Evolutionary conservation across 2,888 invertebrate species (phyloP).

Genomic region (Pogonocherus hispidulus): DNA sequence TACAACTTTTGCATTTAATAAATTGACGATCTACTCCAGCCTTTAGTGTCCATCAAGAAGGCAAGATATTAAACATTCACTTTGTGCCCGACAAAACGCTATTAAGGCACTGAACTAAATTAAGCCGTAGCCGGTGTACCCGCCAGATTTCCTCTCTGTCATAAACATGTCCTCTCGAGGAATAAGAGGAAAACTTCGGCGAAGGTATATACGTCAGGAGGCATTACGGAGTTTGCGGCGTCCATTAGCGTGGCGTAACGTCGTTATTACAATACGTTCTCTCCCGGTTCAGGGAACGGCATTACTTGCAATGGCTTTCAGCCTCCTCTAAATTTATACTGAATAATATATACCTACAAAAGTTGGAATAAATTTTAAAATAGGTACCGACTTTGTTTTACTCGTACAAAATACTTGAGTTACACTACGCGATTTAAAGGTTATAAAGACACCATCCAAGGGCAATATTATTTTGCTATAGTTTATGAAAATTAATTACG

Average conservation of each 20-base stretch:
- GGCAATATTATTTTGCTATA: too few species aligned
- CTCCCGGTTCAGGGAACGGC: too few species aligned
- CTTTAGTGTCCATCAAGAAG: background rate
- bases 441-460: too few species aligned
- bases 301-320: background rate
- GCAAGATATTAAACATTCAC: conserved; percentile 40
- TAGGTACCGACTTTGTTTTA: too few species aligned
- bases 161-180: conserved; percentile 42
- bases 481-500: too few species aligned
- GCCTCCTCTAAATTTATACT: background rate
- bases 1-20: background rate
- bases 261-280: background rate
- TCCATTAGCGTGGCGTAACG: conserved; percentile 6
- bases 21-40: background rate
- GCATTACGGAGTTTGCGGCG: conserved; percentile 58
- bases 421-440: too few species aligned
- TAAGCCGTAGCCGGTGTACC: conserved; percentile 37
- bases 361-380: too few species aligned
- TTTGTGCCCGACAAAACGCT: conserved; percentile 29
- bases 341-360: too few species aligned
- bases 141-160: conserved; percentile 42
- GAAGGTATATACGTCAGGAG: conserved; percentile 55
- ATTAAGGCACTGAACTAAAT: conserved; percentile 26
- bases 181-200: conserved; percentile 39
- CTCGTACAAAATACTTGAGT: too few species aligned